Conservation (phyloP, 2,888 invertebrate species). For the Falcaria lacertinaria region DNA sequence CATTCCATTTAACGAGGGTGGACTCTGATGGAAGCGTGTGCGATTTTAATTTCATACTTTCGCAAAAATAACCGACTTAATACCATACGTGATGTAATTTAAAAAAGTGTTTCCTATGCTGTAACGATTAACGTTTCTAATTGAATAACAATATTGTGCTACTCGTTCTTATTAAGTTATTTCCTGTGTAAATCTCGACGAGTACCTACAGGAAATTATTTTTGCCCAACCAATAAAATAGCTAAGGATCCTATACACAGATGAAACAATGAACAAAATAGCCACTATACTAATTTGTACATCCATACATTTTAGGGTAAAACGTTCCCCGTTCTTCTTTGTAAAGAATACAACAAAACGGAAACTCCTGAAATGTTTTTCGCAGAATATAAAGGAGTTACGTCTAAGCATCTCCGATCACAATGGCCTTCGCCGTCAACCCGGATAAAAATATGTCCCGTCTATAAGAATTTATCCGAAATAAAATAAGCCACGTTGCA, state of each 20-base stretch:
- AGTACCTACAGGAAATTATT: no score
- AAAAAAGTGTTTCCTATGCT: not conserved
- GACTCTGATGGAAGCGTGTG: constrained; percentile 14
- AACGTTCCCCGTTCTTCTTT: constrained; percentile 26
- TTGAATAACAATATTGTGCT: no score
- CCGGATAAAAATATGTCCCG: constrained; percentile 27
- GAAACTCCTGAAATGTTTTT: constrained; percentile 35
- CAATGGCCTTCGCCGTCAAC: constrained; percentile 28
- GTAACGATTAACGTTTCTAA: not conserved
- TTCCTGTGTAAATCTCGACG: no score
- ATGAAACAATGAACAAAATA: constrained; percentile 1
- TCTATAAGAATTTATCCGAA: constrained; percentile 20
- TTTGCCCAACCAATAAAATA: no score
- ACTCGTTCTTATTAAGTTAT: no score
- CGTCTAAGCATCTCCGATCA: constrained; percentile 26
- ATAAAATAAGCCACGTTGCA: not conserved
- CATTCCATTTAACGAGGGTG: constrained; percentile 27
- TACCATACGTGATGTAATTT: constrained; percentile 7
- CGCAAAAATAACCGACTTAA: constrained; percentile 11
- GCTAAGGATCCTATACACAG: no score
- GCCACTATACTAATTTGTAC: constrained; percentile 27
- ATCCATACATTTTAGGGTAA: constrained; percentile 27
- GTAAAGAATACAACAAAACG: constrained; percentile 19
- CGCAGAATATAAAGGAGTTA: constrained; percentile 26
- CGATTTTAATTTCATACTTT: constrained; percentile 20